phyloP scores from a whole-genome alignment of 2,888 invertebrate species.

The Micropterix aruncella region DNA sequence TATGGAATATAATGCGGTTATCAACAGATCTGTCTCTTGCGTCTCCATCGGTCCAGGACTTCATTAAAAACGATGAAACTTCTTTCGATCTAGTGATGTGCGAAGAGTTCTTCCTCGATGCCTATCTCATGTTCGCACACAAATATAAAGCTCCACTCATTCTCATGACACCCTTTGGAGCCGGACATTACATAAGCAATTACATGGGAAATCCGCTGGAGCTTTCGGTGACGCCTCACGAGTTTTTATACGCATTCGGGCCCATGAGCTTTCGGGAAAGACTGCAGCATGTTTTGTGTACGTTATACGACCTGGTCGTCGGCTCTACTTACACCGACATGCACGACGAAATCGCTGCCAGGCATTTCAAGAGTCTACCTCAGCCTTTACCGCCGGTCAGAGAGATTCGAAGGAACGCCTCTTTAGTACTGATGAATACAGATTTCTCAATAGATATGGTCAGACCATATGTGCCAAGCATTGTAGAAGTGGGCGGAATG shows the following conservation, averaged over 20 bases:
- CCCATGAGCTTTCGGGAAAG: conserved; percentile 37
- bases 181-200: conserved; percentile 29
- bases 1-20: conserved; percentile 25
- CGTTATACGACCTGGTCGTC: neutral
- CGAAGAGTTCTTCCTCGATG: conserved; percentile 36
- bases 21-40: conserved; percentile 25
- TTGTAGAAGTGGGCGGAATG: conserved; percentile 41
- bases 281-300: neutral
- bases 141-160: conserved; percentile 30
- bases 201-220: conserved; percentile 27
- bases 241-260: conserved; percentile 24
- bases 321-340: neutral
- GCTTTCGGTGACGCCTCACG: conserved; percentile 23
- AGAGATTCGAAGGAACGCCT: conserved; percentile 26
- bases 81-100: conserved; percentile 31
- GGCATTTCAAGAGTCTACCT: conserved; percentile 23
- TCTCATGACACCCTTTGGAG: conserved; percentile 27
- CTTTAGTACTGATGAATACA: conserved; percentile 30
- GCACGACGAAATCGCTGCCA: conserved; percentile 24
- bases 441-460: conserved; percentile 35
- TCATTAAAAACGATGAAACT: conserved; percentile 20
- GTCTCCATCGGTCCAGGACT: conserved; percentile 21
- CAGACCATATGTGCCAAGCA: conserved; percentile 35
- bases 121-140: conserved; percentile 26
- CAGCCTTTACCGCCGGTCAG: conserved; percentile 25